Evolutionary conservation across 2,113 vertebrate genomes (phyloP), one percentile per base, ranked within the genome.

Genomic region (Crocuta crocuta): DNA sequence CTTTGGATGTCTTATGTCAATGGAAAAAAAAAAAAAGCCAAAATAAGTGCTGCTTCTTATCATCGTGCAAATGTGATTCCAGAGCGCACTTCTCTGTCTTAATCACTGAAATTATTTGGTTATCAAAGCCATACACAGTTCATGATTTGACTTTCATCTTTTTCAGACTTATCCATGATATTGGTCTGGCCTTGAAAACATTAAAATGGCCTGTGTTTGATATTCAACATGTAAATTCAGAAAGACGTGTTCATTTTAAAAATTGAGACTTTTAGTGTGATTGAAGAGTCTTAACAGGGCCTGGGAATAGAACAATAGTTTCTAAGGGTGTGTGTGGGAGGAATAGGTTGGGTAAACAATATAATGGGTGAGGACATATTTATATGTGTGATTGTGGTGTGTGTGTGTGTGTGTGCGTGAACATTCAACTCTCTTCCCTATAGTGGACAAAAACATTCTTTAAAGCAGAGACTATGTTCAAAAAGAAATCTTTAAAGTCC

Each of bases 31-130:
- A 39, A 39, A 89, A 17, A 31, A 3, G 48, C 53, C 10, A 7
- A 96, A 95, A 96, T 68, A 86, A 95, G 63, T 89, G 78, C 39
- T 55, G 23, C 13, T 91, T 12, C 73, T 97, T 94, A 91, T 94
- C 43, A 78, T 94, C 1, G 2, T 73, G 55, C 70, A 88, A 91
- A 83, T 96, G 73, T 97, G 95, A 97, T 97, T 96, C 78, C 89
- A 91, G 85, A 71, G 82, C 0, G 0, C 13, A 79, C 26, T 63
- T 97, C 84, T 95, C 84, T 73, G 82, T 89, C 88, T 88, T 97
- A 96, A 96, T 96, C 89, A 91, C 89, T 95, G 91, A 97, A 97
- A 95, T 95, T 95, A 97, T 95, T 98, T 97, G 82, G 93, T 95
- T 96, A 94, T 98, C 95, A 97, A 97, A 93, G 68, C 91, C 50